phyloP scores from a whole-genome alignment of 2,113 vertebrate species.

The Bubo scandiacus region DNA sequence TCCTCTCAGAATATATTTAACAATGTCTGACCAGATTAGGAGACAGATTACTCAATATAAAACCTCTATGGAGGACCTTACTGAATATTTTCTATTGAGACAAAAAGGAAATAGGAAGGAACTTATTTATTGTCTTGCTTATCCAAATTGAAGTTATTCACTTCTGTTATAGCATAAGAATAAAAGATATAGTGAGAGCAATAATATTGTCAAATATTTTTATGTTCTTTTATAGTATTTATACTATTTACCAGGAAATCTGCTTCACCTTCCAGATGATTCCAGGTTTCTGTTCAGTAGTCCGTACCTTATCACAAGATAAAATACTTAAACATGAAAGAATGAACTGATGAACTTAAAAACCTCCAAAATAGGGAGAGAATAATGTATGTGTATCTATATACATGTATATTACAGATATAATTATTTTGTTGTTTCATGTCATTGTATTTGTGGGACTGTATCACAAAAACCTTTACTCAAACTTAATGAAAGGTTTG shows the following conservation, averaged over 20 bases:
- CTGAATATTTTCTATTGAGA: background rate
- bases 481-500: background rate
- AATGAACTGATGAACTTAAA: background rate
- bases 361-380: background rate
- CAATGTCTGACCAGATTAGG: background rate
- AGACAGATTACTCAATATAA: background rate
- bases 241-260: background rate
- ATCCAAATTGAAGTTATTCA: background rate
- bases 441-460: background rate
- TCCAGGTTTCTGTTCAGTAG: background rate
- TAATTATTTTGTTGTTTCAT: background rate
- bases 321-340: background rate
- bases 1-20: background rate
- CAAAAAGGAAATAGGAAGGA: background rate
- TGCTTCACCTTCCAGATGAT: background rate
- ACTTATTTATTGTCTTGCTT: background rate
- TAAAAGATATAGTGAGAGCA: background rate
- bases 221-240: background rate
- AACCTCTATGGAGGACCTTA: background rate
- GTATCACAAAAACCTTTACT: background rate
- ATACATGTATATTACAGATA: background rate
- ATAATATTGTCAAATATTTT: background rate
- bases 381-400: background rate
- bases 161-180: background rate
- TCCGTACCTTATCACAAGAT: background rate